A percentile compares a stretch with the other conserved stretches of the same genome.
Evolutionary conservation across 2,888 invertebrate genomes (phyloP).

Genomic region (Melanargia galathea): DNA sequence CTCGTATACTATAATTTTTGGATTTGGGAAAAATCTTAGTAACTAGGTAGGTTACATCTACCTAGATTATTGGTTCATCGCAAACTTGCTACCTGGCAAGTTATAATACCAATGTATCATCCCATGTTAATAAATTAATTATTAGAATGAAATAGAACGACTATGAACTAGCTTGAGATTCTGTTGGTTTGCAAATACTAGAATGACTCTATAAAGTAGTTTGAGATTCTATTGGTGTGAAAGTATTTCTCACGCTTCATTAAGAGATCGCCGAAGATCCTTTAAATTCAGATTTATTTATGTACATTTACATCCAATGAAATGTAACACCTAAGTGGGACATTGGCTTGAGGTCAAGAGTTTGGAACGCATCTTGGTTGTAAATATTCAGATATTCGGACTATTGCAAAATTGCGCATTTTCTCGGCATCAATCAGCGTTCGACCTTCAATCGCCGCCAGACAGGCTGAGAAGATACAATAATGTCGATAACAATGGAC

Average conservation of each 20-base stretch:
- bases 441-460: conserved; percentile 28
- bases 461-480: conserved; percentile 22
- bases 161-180: too few species aligned
- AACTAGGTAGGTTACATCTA: not conserved
- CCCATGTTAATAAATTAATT: too few species aligned
- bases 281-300: conserved; percentile 14
- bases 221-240: not conserved
- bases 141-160: too few species aligned
- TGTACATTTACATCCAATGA: conserved; percentile 10
- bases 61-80: not conserved
- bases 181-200: too few species aligned
- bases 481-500: conserved; percentile 19
- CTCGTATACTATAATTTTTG: not conserved
- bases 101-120: too few species aligned
- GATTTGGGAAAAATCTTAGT: too few species aligned
- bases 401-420: conserved; percentile 23
- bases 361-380: conserved; percentile 11
- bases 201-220: not conserved
- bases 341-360: conserved; percentile 20
- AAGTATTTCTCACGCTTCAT: conserved; percentile 18
- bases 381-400: conserved; percentile 21
- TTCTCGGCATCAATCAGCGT: conserved; percentile 24
- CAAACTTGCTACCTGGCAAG: too few species aligned
- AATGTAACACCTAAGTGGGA: conserved; percentile 19
- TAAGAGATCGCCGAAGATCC: conserved; percentile 4